Percentiles rank a stretch among this genome's conserved stretches.
Conservation (phyloP, 2,113 vertebrate genomes). For the Nibea coibor region DNA sequence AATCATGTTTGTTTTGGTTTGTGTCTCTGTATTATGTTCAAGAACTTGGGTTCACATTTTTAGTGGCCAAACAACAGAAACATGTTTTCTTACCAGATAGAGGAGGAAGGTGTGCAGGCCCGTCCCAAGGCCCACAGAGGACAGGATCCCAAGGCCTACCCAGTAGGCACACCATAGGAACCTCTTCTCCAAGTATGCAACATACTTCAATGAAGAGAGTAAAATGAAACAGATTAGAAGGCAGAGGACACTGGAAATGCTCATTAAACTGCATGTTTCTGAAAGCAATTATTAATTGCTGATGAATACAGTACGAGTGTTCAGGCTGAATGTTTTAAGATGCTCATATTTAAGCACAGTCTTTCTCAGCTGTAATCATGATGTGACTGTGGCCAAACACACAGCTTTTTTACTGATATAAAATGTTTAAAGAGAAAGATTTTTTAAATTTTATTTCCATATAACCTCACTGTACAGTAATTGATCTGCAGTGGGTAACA, state of each 20-base stretch:
- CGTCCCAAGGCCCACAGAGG: constrained; percentile 97
- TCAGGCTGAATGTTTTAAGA: background rate
- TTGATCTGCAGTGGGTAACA: background rate
- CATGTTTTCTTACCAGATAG: constrained; percentile 89
- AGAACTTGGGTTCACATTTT: background rate
- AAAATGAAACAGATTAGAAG: constrained; percentile 4
- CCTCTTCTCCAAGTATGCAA: constrained; percentile 91
- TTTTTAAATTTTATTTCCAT: background rate
- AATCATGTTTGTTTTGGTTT: background rate
- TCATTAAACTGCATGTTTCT: background rate
- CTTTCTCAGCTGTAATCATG: background rate
- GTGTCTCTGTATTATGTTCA: background rate
- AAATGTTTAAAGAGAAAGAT: background rate
- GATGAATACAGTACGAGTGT: background rate
- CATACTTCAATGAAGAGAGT: constrained; percentile 86
- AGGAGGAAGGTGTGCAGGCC: constrained; percentile 98
- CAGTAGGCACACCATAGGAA: constrained; percentile 98
- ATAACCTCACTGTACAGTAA: background rate
- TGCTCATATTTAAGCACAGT: background rate
- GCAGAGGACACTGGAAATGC: background rate
- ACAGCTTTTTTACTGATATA: background rate
- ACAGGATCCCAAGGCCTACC: constrained; percentile 97
- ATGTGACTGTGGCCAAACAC: background rate
- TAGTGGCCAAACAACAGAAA: background rate
- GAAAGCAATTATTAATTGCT: background rate